Evolutionary conservation across 2,888 invertebrate genomes (phyloP).

Genomic region (Pelosia muscerda): DNA sequence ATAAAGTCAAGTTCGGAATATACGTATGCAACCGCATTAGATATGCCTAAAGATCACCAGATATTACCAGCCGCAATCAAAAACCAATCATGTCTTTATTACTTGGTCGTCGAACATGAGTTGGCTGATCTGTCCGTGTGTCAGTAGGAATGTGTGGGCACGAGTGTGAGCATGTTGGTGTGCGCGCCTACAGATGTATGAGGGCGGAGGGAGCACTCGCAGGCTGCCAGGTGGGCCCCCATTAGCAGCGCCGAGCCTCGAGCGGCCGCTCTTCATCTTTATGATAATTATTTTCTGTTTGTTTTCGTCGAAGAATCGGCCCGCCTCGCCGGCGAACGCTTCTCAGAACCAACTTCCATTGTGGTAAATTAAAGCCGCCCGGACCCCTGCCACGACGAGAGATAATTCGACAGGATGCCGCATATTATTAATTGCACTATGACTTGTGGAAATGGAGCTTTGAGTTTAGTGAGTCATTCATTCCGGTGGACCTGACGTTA

Average conservation of each 20-base stretch:
- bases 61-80: conserved; percentile 60
- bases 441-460: conserved; percentile 86
- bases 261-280: conserved; percentile 87
- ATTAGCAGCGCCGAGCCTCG: conserved; percentile 82
- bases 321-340: conserved; percentile 83
- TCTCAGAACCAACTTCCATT: conserved; percentile 86
- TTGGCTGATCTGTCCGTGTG: conserved; percentile 50
- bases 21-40: conserved; percentile 28
- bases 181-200: conserved; percentile 52
- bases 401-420: conserved; percentile 87
- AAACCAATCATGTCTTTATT: conserved; percentile 70
- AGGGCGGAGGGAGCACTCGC: conserved; percentile 56
- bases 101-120: conserved; percentile 58
- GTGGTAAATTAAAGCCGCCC: conserved; percentile 87
- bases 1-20: conserved; percentile 43
- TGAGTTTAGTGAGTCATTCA: conserved; percentile 86
- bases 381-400: conserved; percentile 86
- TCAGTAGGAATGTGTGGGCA: conserved; percentile 56
- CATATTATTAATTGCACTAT: conserved; percentile 87
- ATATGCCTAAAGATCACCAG: conserved; percentile 40
- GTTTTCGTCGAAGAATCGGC: conserved; percentile 86
- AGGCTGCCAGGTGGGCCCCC: conserved; percentile 83
- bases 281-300: conserved; percentile 87
- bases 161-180: conserved; percentile 39
- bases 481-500: conserved; percentile 73